Percentiles rank a stretch among this genome's conserved stretches.
Conservation (phyloP, 2,888 invertebrate species). For the Deroplatys truncata region DNA sequence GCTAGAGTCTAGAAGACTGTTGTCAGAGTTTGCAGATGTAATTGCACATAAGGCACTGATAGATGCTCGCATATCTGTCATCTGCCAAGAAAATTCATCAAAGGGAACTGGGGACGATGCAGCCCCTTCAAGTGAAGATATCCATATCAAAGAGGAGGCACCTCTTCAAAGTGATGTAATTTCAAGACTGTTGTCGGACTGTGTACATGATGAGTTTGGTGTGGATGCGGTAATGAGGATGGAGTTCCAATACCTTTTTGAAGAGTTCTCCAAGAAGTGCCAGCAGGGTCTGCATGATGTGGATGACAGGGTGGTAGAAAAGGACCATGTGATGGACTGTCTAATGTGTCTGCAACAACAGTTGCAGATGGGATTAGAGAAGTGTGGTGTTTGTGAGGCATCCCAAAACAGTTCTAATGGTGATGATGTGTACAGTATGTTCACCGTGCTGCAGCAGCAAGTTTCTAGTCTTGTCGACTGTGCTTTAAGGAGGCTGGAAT, state of each 20-base stretch:
- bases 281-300: conserved; percentile 47
- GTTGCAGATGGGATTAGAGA: conserved; percentile 7
- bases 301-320: background rate
- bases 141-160: background rate
- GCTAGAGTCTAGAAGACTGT: conserved; percentile 42
- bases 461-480: conserved; percentile 47
- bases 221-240: conserved; percentile 44
- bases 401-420: conserved; percentile 34
- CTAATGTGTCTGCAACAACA: conserved; percentile 6
- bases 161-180: background rate
- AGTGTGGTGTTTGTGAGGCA: background rate
- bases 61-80: conserved; percentile 68
- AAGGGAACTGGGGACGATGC: conserved; percentile 36
- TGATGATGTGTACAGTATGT: conserved; percentile 54
- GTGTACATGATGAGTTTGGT: conserved; percentile 36
- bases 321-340: background rate
- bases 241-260: conserved; percentile 64
- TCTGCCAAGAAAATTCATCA: conserved; percentile 51
- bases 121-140: background rate
- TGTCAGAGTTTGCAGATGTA: conserved; percentile 66
- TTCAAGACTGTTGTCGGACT: conserved; percentile 1
- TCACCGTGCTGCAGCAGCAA: conserved; percentile 52
- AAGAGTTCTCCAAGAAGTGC: conserved; percentile 60
- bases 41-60: conserved; percentile 71
- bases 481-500: conserved; percentile 43